phyloP scores from a whole-genome alignment of 2,888 invertebrate species.

The Pyrrhia umbra region DNA sequence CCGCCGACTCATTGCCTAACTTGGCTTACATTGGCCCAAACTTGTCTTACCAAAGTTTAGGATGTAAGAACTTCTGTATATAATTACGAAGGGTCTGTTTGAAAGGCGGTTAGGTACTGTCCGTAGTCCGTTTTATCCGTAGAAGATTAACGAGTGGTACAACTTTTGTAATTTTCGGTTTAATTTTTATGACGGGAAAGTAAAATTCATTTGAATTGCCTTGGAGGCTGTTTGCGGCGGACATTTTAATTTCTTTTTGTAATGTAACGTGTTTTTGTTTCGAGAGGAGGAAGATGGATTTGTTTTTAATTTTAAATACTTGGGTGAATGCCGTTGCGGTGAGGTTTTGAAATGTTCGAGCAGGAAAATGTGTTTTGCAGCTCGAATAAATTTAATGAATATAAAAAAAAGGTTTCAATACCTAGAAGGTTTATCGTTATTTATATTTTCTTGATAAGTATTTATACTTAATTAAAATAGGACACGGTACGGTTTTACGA shows the following conservation, averaged over 20 bases:
- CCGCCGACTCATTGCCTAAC: conserved; percentile 44
- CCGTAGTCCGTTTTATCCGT: conserved; percentile 37
- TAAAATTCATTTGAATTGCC: conserved; percentile 38
- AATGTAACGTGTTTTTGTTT: conserved; percentile 7
- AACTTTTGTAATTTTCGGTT: conserved; percentile 41
- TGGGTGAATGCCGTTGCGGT: neutral
- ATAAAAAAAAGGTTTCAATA: too few relatives aligned
- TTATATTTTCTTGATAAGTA: too few relatives aligned
- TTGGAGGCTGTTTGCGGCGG: conserved; percentile 15
- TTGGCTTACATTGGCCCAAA: conserved; percentile 50
- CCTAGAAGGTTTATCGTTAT: too few relatives aligned
- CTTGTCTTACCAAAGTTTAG: conserved; percentile 52
- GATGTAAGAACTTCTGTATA: conserved; percentile 57
- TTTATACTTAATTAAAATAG: too few relatives aligned
- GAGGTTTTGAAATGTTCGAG: neutral
- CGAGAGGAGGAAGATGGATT: neutral
- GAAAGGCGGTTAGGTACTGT: conserved; percentile 55
- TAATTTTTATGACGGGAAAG: conserved; percentile 16
- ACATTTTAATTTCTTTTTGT: conserved; percentile 25
- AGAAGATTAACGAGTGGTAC: conserved; percentile 55
- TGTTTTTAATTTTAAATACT: neutral
- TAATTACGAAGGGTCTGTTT: conserved; percentile 57
- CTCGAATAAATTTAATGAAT: too few relatives aligned
- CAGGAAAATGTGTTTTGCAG: too few relatives aligned
- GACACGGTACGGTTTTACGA: neutral